These are phyloP conservation scores for Scrobipalpa costella DNA, from an alignment of 2,888 invertebrate genomes.

Conservation along the genomic window DNA sequence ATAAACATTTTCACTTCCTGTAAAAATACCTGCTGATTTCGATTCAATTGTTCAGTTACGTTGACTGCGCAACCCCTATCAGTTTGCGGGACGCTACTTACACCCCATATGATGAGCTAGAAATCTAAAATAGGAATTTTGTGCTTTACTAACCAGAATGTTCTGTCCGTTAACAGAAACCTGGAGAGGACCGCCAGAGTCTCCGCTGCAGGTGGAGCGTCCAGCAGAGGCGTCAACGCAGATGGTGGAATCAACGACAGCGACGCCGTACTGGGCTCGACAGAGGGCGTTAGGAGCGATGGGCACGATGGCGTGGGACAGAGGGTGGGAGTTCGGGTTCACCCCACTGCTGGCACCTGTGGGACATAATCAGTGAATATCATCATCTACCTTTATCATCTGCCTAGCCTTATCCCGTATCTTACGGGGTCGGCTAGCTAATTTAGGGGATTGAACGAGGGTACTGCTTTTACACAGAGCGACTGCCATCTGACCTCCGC, in stretches of 20 bases:
- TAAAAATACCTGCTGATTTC: too few relatives aligned
- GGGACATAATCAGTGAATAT: background rate
- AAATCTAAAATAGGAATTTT: too few relatives aligned
- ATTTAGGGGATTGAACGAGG: too few relatives aligned
- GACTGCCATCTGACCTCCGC: too few relatives aligned
- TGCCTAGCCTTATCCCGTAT: background rate
- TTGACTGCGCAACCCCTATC: too few relatives aligned
- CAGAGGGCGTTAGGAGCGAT: background rate
- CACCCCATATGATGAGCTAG: too few relatives aligned
- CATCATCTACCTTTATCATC: background rate
- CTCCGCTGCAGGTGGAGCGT: constrained; percentile 2
- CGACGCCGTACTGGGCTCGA: background rate
- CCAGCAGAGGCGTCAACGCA: background rate
- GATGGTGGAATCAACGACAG: background rate
- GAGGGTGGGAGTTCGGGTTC: background rate
- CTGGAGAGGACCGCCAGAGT: constrained; percentile 12
- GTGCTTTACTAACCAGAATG: constrained; percentile 10
- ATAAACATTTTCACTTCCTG: too few relatives aligned
- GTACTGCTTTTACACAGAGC: too few relatives aligned
- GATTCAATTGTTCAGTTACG: too few relatives aligned
- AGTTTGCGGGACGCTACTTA: too few relatives aligned
- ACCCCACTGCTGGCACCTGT: background rate
- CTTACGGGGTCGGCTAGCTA: too few relatives aligned
- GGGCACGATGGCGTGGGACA: background rate
- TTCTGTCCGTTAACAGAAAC: background rate